These are phyloP conservation scores for Cosmia trapezina DNA, from an alignment of 2,888 invertebrate species.

Conservation along the genomic window DNA sequence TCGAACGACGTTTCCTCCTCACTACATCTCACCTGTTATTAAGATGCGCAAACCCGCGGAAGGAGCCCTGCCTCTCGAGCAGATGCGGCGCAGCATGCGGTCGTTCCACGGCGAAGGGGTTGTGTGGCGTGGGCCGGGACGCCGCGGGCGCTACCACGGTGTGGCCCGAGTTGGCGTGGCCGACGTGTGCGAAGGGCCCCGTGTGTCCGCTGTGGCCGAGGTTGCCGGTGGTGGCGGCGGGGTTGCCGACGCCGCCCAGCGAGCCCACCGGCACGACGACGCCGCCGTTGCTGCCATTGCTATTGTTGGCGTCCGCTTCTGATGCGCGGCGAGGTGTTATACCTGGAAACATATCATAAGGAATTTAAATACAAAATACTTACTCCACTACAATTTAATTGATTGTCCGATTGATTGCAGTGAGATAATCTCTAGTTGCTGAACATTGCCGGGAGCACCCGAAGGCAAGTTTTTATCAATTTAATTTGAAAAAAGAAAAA, in stretches of 20 bases:
- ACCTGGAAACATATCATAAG: constrained; percentile 67
- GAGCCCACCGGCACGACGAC: constrained; percentile 59
- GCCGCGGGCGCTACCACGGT: constrained; percentile 67
- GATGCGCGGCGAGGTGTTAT: constrained; percentile 83
- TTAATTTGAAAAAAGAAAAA: not conserved
- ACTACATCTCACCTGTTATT: constrained; percentile 85
- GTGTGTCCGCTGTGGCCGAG: constrained; percentile 29
- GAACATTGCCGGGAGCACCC: not conserved
- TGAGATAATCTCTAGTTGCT: not conserved
- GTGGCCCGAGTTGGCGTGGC: constrained; percentile 43
- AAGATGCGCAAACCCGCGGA: constrained; percentile 96
- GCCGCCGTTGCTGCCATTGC: constrained; percentile 44
- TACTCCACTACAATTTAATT: not conserved
- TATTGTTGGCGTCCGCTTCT: constrained; percentile 78
- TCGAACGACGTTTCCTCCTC: not conserved
- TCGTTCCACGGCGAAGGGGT: constrained; percentile 98
- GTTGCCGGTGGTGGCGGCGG: constrained; percentile 36
- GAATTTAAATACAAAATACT: not conserved
- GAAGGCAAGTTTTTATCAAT: not conserved
- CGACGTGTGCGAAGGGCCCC: constrained; percentile 52
- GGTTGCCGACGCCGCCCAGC: constrained; percentile 55
- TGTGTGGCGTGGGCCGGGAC: constrained; percentile 90
- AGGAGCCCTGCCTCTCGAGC: constrained; percentile 98
- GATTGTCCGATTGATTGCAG: too few species aligned
- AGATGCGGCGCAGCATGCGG: constrained; percentile 98